These are phyloP conservation scores for Gobiocypris rarus DNA, from an alignment of 2,113 vertebrate genomes.

Conservation along the genomic window DNA sequence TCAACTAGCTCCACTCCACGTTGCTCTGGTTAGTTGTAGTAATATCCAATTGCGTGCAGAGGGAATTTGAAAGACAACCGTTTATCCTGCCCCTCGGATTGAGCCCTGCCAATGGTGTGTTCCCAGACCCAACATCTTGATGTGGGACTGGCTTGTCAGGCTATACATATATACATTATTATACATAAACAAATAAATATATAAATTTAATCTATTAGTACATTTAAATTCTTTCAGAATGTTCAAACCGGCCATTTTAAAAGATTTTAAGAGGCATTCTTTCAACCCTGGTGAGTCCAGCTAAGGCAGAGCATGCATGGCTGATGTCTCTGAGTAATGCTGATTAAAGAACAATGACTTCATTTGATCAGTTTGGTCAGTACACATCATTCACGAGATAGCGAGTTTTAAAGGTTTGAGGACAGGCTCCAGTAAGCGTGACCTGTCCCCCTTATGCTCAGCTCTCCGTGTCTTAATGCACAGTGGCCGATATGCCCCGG, in stretches of 20 bases:
- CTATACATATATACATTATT: no score
- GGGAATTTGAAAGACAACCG: no score
- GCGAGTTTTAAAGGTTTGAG: not conserved
- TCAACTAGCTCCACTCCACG: no score
- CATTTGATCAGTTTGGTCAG: constrained; percentile 1
- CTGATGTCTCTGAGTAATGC: constrained; percentile 19
- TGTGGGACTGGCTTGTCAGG: no score
- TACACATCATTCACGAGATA: not conserved
- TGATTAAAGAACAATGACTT: constrained; percentile 28
- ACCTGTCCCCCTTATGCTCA: not conserved
- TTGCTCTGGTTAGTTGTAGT: no score
- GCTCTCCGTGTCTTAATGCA: constrained; percentile 38
- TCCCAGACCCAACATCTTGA: no score
- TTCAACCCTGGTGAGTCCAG: not conserved
- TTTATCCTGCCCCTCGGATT: no score
- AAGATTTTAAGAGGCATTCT: not conserved
- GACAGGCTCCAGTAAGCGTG: constrained; percentile 3
- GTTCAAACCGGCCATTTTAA: not conserved
- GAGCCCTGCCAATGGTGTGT: no score
- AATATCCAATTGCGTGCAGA: no score
- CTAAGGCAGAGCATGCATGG: not conserved
- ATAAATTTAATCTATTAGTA: no score
- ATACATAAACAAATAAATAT: no score
- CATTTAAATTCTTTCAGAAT: no score
- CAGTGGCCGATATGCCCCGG: constrained; percentile 42